Conservation (phyloP, 2,113 vertebrate species). For the Nerophis ophidion region DNA sequence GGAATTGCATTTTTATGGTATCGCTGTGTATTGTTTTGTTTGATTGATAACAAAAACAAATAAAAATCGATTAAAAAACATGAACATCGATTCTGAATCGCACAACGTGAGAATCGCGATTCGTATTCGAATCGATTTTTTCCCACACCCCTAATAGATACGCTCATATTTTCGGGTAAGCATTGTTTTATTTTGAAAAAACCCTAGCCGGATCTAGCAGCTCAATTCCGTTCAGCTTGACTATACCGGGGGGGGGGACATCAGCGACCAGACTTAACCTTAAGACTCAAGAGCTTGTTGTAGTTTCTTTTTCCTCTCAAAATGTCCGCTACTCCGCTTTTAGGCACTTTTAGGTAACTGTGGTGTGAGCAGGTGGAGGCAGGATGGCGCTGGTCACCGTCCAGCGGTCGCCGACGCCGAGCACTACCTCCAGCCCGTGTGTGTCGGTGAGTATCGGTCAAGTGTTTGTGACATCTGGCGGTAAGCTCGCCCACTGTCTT, state of each 20-base stretch:
- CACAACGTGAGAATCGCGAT: too few relatives aligned
- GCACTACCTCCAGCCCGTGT: conserved; percentile 89
- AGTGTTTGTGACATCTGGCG: conserved; percentile 26
- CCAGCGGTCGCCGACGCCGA: conserved; percentile 90
- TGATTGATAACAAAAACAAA: too few relatives aligned
- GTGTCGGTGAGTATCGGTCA: conserved; percentile 83
- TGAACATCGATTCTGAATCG: too few relatives aligned
- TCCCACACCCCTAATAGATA: too few relatives aligned
- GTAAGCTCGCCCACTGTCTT: not conserved
- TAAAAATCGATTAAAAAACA: too few relatives aligned
- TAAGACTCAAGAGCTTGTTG: conserved; percentile 20
- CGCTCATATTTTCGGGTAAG: too few relatives aligned
- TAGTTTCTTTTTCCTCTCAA: conserved; percentile 22
- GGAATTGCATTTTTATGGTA: too few relatives aligned
- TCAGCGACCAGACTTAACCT: conserved; percentile 31
- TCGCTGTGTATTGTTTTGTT: too few relatives aligned
- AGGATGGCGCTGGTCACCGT: conserved; percentile 94
- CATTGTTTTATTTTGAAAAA: conserved; percentile 24
- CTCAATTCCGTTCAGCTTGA: not conserved
- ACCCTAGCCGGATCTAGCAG: not conserved
- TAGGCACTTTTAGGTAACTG: conserved; percentile 42
- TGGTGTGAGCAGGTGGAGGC: conserved; percentile 41
- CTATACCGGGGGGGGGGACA: conserved; percentile 4
- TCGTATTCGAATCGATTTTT: too few relatives aligned
- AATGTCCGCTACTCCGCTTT: conserved; percentile 63